These are phyloP conservation scores for Cantharis lateralis DNA, from an alignment of 2,888 invertebrate species.

Conservation along the genomic window DNA sequence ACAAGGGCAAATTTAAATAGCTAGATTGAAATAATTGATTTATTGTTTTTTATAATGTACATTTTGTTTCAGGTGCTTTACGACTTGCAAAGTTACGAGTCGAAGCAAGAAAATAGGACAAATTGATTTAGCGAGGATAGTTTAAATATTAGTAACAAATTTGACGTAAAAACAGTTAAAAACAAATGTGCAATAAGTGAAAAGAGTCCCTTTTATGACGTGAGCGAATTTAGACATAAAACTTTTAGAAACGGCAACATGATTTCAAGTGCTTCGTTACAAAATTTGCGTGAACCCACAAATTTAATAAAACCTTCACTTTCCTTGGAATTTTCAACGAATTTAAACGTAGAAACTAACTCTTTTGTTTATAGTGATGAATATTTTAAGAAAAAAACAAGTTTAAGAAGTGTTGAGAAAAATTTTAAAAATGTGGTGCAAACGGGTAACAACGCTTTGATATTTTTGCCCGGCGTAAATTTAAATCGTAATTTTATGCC, in stretches of 20 bases:
- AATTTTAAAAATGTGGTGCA: constrained; percentile 11
- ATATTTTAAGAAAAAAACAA: constrained; percentile 43
- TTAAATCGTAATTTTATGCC: constrained; percentile 11
- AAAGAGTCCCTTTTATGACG: neutral
- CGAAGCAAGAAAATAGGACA: constrained; percentile 44
- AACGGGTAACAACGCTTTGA: neutral
- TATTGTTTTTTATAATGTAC: no score
- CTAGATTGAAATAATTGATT: no score
- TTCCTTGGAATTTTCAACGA: constrained; percentile 7
- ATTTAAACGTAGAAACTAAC: constrained; percentile 1
- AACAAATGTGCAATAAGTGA: neutral
- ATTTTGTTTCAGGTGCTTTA: constrained; percentile 59
- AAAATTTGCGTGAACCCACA: neutral
- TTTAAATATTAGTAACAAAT: neutral
- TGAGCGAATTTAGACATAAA: neutral
- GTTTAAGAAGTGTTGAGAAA: constrained; percentile 34
- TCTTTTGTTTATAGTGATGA: constrained; percentile 42
- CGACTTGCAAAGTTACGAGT: constrained; percentile 61
- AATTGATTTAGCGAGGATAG: constrained; percentile 53
- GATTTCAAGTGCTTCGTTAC: neutral
- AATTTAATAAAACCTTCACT: constrained; percentile 17
- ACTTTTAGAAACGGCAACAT: neutral
- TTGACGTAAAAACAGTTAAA: constrained; percentile 39
- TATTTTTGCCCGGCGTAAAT: neutral
- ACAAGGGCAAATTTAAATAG: no score